Evolutionary conservation across 2,113 vertebrate genomes (phyloP).

Genomic region (Gymnobelideus leadbeateri): DNA sequence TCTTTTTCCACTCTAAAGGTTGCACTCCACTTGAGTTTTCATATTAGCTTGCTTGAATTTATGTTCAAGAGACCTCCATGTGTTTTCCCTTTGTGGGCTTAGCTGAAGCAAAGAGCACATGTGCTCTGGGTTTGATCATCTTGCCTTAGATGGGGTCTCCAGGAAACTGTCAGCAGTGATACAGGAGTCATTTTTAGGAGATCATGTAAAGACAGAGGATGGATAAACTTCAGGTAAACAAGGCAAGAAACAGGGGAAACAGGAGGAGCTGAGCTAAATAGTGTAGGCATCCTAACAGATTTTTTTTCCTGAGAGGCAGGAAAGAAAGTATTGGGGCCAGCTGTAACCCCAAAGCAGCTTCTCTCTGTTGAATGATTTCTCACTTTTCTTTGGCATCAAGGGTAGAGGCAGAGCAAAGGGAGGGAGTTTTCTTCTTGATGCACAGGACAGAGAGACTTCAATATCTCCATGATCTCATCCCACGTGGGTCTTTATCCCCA

Average conservation of each 20-base stretch:
- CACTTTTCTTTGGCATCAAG: not conserved
- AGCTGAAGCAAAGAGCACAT: not conserved
- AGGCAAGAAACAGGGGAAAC: not conserved
- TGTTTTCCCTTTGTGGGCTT: not conserved
- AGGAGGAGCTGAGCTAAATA: not conserved
- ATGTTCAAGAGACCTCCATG: not conserved
- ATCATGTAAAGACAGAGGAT: not conserved
- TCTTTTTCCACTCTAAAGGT: not conserved
- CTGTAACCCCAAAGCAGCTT: not conserved
- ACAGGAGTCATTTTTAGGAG: not conserved
- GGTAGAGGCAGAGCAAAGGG: not conserved
- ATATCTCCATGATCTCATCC: not conserved
- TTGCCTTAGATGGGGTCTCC: not conserved
- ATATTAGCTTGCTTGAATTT: not conserved
- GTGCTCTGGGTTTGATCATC: not conserved
- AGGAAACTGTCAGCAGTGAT: not conserved
- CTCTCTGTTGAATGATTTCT: not conserved
- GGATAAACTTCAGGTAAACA: not conserved
- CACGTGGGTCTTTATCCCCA: not conserved
- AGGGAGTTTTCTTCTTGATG: not conserved
- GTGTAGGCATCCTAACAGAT: not conserved
- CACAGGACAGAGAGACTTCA: not conserved
- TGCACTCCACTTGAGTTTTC: not conserved
- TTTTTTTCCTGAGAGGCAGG: not conserved
- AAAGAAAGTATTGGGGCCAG: not conserved